These are phyloP conservation scores for Trichonephila clavipes DNA, from an alignment of 1,140 invertebrate genomes.

Conservation along the genomic window DNA sequence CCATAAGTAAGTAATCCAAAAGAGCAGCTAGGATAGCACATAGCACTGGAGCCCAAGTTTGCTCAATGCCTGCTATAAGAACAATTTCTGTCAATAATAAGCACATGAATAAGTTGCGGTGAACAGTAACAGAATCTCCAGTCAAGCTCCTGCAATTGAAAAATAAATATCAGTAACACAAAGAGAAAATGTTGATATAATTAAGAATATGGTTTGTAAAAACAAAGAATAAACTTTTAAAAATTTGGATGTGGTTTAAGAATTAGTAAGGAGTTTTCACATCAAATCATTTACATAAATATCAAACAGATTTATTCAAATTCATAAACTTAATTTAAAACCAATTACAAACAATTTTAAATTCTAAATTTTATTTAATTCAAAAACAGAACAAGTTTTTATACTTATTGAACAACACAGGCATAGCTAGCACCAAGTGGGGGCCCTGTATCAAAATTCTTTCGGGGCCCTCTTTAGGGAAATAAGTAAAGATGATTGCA, in stretches of 20 bases:
- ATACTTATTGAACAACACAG: no score
- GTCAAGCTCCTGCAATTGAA: conserved; percentile 63
- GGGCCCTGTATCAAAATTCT: no score
- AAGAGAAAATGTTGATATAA: neutral
- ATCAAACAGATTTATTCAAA: no score
- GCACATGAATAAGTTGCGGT: conserved; percentile 84
- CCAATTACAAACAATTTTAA: no score
- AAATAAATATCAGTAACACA: neutral
- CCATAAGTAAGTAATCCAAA: conserved; percentile 96
- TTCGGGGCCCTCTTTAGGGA: no score
- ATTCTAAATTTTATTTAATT: no score
- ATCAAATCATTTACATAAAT: no score
- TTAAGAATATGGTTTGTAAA: neutral
- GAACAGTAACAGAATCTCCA: conserved; percentile 79
- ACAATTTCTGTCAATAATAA: conserved; percentile 94
- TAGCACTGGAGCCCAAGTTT: conserved; percentile 90
- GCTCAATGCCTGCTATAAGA: conserved; percentile 94
- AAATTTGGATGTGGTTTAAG: neutral
- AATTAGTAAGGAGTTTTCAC: no score
- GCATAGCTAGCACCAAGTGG: no score
- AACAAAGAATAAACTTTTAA: neutral
- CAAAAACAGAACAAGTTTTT: no score
- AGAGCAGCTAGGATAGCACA: conserved; percentile 95
- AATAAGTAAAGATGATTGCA: no score
- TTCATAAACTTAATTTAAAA: no score